Evolutionary conservation across 2,888 invertebrate genomes (phyloP), one percentile per base, ranked within the genome.

Genomic region (Gasteruption jaculator): DNA sequence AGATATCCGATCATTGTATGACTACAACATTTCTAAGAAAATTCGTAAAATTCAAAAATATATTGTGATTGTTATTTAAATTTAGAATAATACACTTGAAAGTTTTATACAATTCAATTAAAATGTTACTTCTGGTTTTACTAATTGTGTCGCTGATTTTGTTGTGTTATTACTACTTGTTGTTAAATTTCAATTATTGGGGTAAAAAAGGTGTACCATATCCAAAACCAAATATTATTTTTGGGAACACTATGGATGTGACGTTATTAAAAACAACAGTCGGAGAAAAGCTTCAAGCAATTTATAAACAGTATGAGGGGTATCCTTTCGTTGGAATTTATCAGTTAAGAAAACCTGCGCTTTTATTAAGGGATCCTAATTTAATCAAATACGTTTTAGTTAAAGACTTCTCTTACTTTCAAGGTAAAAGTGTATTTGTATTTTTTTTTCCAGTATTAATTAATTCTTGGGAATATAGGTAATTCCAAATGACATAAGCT

Each of bases 121-220:
- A n/a, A n/a, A 5, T 30, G 14, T 11, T 27, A 15, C 29, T 20
- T 8, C 18, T 38, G n/a, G 4, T 34, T 2, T 21, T 29, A 16
- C 7, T 26, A 14, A 8, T 11, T 16, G 19, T 19, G n/a, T n/a
- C n/a, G n/a, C n/a, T n/a, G n/a, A n/a, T n/a, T n/a, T n/a, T n/a
- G n/a, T n/a, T n/a, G n/a, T n/a, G n/a, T 22, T 54, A 53, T 37
- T 53, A 49, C 32, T 54, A 54, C 33, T 39, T 53, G 3, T 56
- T 56, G 16, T 49, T 48, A 32, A 58, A 62, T 30, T 64, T 58
- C 39, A 53, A 58, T 40, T 67, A 70, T 38, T 71, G 71, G 70
- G 57, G 61, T 37, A 54, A 50, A 10, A 56, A 60, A 41, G 58
- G 59, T 15, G 59, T 71, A 3, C 48, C 50, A 1, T 57, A 53